Evolutionary conservation across 2,888 invertebrate genomes (phyloP).

Genomic region (Drosophila incognita): DNA sequence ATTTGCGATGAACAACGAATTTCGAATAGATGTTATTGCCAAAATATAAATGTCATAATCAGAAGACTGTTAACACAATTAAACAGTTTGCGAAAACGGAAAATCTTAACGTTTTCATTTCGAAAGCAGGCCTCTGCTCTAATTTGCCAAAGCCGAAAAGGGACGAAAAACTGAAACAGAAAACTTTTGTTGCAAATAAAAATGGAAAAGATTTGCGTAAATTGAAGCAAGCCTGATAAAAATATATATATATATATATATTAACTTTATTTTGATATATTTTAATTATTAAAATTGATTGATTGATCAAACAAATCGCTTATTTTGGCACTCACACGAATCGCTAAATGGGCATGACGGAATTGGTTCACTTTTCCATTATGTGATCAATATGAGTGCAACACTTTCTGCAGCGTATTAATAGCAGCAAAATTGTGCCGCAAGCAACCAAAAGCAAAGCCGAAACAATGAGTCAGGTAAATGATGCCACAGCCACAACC

Average conservation of each 20-base stretch:
- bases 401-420: constrained; percentile 4
- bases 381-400: background rate
- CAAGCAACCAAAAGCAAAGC: constrained; percentile 35
- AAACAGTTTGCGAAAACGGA: background rate
- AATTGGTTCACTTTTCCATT: background rate
- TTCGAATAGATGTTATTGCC: background rate
- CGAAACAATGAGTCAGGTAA: constrained; percentile 36
- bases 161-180: background rate
- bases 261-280: background rate
- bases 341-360: no score
- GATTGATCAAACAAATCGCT: background rate
- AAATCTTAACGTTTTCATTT: background rate
- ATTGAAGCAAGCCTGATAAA: background rate
- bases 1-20: background rate
- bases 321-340: background rate
- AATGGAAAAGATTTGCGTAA: background rate
- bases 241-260: background rate
- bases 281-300: background rate
- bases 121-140: background rate
- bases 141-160: background rate
- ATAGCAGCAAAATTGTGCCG: constrained; percentile 22
- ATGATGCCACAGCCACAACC: constrained; percentile 54
- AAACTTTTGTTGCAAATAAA: background rate
- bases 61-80: background rate
- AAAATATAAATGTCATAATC: background rate